These are phyloP conservation scores for Hymenopus coronatus DNA, from an alignment of 2,888 invertebrate genomes.

Conservation along the genomic window DNA sequence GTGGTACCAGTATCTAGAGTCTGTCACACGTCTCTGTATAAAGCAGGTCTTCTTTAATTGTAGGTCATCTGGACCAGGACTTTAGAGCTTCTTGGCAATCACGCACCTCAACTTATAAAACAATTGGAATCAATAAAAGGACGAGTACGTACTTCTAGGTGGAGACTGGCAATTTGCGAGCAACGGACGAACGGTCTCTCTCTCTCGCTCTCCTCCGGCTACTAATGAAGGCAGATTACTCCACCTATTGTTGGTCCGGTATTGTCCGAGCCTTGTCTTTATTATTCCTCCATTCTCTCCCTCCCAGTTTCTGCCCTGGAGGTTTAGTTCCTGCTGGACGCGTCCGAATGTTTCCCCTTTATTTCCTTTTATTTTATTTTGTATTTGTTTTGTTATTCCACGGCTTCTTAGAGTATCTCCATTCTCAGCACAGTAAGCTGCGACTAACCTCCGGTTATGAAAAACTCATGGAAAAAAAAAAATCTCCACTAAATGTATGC, in stretches of 20 bases:
- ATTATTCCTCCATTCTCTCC: slow-evolving; percentile 2
- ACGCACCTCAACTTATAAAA: neutral
- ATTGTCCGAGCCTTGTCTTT: slow-evolving; percentile 14
- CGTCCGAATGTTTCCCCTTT: neutral
- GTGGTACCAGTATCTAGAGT: no score
- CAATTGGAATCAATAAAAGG: neutral
- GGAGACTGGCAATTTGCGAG: neutral
- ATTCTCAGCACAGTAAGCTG: no score
- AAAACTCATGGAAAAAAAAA: no score
- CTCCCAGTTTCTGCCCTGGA: neutral
- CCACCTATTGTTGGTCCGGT: slow-evolving; percentile 23
- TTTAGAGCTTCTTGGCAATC: neutral
- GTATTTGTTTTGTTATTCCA: neutral
- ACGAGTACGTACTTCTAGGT: neutral
- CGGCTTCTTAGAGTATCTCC: no score
- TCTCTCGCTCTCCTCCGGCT: neutral
- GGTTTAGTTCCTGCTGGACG: neutral
- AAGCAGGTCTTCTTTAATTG: neutral
- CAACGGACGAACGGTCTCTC: neutral
- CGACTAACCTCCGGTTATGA: no score
- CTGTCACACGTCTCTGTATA: no score
- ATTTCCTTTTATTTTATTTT: neutral
- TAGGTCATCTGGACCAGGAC: neutral
- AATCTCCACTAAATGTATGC: no score
- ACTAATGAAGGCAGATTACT: slow-evolving; percentile 30